Evolutionary conservation across 2,888 invertebrate genomes (phyloP).

Genomic region (Argyresthia albistria): DNA sequence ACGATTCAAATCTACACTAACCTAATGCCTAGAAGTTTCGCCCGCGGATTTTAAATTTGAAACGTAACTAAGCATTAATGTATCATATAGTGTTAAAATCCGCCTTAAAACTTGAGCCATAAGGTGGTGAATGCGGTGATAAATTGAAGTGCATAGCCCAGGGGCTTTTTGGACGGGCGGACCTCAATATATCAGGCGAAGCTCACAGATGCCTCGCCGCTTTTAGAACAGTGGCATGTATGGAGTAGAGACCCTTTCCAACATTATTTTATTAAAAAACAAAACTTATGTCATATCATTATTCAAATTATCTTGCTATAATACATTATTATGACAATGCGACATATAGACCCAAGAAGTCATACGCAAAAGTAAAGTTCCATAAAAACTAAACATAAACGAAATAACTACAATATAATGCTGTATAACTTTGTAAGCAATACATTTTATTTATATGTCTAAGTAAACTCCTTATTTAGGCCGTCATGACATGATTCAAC

Average conservation of each 20-base stretch:
- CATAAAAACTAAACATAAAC: too few relatives aligned
- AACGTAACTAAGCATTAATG: background rate
- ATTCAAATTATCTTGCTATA: too few relatives aligned
- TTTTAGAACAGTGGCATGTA: conserved; percentile 18
- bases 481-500: too few relatives aligned
- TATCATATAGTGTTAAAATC: background rate
- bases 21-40: background rate
- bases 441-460: too few relatives aligned
- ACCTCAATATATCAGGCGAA: conserved; percentile 64
- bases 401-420: too few relatives aligned
- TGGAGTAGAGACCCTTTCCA: conserved; percentile 23
- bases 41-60: conserved; percentile 4
- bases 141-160: conserved; percentile 25
- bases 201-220: conserved; percentile 44
- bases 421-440: too few relatives aligned
- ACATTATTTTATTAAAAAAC: background rate
- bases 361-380: too few relatives aligned
- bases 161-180: conserved; percentile 51
- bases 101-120: background rate
- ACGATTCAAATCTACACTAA: background rate
- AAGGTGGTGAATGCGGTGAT: background rate
- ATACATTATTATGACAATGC: background rate
- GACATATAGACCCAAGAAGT: too few relatives aligned
- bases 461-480: too few relatives aligned
- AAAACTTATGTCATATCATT: too few relatives aligned